Base-by-base conservation (phyloP, 2,888 invertebrate genomes). In the Torymus auratus region DNA sequence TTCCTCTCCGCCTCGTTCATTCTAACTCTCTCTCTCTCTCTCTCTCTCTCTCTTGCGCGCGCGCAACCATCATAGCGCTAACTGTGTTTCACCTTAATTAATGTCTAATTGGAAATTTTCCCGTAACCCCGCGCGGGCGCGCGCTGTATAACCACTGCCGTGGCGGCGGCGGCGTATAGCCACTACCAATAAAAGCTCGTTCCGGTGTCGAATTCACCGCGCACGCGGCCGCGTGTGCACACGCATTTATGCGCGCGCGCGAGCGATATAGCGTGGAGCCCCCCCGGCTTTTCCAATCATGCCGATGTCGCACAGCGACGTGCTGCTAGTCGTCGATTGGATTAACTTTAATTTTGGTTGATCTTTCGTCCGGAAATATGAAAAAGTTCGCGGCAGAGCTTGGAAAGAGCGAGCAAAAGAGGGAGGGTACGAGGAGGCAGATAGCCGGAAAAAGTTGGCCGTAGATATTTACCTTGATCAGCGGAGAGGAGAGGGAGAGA, bases 51-150 rank as follows among this genome's bases (percentile, higher is more conserved):
- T 23, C 23, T 28, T 7, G 28, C 7, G 41, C 5, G 7, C 55
- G 14, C 73, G 62, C 62, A 52, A 60, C 65, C 76, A 69, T 72
- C 69, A 76, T 77, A 71, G 70, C 82, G 81, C 76, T 82, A 84
- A 82, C 83, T 79, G 70, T 61, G 77, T 83, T 84, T 80, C 80
- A 69, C 75, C 79, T 85, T 85, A 86, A 88, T 88, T 87, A 86
- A 88, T 85, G 84, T 85, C 82, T 85, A 86, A 86, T 86, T 84
- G 83, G 76, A 80, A 83, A 85, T 84, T 85, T 86, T 84, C 52
- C 58, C 58, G 20, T 23, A 15, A 41, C 50, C 69, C 79, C 67
- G 60, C 69, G 5, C 28, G 1, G 20, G 28, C 28, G 28, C 28
- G 28, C 78, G 55, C 62, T 81, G 60, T 71, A 52, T 71, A 71